These are phyloP conservation scores for Caranx ignobilis DNA, from an alignment of 2,113 vertebrate species.

Conservation along the genomic window DNA sequence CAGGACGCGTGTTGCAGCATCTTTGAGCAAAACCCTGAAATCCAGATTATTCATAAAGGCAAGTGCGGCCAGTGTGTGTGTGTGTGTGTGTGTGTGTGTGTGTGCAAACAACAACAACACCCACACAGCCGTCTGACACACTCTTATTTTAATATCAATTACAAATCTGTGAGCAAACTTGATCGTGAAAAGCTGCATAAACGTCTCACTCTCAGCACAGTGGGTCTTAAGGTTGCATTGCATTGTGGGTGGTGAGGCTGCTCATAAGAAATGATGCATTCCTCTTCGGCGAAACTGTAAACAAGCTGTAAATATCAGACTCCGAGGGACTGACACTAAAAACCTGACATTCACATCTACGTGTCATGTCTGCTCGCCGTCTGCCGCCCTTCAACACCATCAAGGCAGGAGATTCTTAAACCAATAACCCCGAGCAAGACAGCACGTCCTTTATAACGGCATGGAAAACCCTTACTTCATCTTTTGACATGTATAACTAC, in stretches of 20 bases:
- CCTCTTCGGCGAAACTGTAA: not conserved
- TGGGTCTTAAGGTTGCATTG: not conserved
- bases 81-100: too few species aligned
- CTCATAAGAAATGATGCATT: constrained; percentile 16
- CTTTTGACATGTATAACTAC: constrained; percentile 19
- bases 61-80: not conserved
- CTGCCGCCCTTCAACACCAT: constrained; percentile 7
- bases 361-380: not conserved
- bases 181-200: not conserved
- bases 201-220: too few species aligned
- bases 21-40: not conserved
- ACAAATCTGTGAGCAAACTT: not conserved
- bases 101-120: not conserved
- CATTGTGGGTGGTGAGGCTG: not conserved
- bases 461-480: constrained; percentile 19
- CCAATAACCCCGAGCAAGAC: not conserved
- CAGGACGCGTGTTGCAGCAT: too few species aligned
- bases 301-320: constrained; percentile 19
- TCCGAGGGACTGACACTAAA: constrained; percentile 14
- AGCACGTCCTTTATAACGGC: not conserved
- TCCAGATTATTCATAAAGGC: not conserved
- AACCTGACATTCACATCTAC: constrained; percentile 25
- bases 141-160: not conserved
- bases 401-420: not conserved
- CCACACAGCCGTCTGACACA: not conserved